phyloP scores from a whole-genome alignment of 2,113 vertebrate species.

The Ceuthmochares aereus region DNA sequence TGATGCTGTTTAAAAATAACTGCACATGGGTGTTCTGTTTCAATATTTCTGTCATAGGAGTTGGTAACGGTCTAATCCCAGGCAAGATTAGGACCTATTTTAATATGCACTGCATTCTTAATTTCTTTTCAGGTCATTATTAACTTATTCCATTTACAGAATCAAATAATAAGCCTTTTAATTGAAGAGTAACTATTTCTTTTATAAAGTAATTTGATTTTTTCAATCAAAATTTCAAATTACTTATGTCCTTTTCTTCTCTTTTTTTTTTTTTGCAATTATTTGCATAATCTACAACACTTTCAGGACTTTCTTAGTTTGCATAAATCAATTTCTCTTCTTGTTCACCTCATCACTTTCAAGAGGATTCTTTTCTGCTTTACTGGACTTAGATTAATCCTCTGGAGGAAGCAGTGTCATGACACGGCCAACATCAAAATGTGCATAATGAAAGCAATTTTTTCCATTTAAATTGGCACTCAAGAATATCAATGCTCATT shows the following conservation, averaged over 20 bases:
- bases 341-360: conserved; percentile 67
- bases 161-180: background rate
- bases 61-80: conserved; percentile 7
- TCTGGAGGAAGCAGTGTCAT: conserved; percentile 62
- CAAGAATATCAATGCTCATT: conserved; percentile 61
- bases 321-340: conserved; percentile 77
- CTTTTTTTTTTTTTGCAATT: background rate
- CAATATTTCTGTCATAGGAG: conserved; percentile 25
- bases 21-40: background rate
- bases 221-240: conserved; percentile 18
- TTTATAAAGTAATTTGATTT: background rate
- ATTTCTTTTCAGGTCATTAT: conserved; percentile 35
- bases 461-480: conserved; percentile 67
- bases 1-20: conserved; percentile 32
- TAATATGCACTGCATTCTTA: conserved; percentile 10
- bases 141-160: conserved; percentile 15
- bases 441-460: conserved; percentile 66
- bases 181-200: background rate
- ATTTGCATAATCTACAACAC: conserved; percentile 71
- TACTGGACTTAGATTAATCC: conserved; percentile 76
- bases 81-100: background rate
- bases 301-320: conserved; percentile 69
- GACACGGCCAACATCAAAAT: conserved; percentile 48
- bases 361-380: conserved; percentile 61
- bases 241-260: background rate